Percentiles rank a stretch among this genome's conserved stretches.
phyloP scores from a whole-genome alignment of 2,888 invertebrate species.

The Philaethria dido region DNA sequence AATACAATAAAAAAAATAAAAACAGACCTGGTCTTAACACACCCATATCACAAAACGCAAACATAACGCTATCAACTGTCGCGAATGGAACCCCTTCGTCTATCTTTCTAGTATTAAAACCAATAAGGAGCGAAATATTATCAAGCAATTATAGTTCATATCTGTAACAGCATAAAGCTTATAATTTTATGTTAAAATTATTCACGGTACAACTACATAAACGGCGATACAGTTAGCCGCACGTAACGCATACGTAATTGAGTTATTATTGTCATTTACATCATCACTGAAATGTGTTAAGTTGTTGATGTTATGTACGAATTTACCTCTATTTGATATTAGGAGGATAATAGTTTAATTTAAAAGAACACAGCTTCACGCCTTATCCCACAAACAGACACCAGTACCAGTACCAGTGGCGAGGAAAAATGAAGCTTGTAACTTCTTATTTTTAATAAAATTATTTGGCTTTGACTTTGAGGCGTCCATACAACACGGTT shows the following conservation, averaged over 20 bases:
- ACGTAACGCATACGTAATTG: conserved; percentile 68
- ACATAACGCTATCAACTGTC: conserved; percentile 50
- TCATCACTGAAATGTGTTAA: conserved; percentile 47
- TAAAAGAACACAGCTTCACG: no score
- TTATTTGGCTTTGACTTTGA: no score
- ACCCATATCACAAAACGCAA: conserved; percentile 40
- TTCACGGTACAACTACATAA: conserved; percentile 50
- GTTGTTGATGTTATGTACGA: conserved; percentile 16
- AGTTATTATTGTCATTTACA: conserved; percentile 63
- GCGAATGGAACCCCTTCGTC: conserved; percentile 56
- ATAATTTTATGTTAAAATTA: conserved; percentile 1
- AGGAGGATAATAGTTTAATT: no score
- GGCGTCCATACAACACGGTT: no score
- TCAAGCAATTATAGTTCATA: conserved; percentile 9
- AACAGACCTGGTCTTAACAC: conserved; percentile 44
- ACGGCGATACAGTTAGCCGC: conserved; percentile 71
- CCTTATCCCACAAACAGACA: no score
- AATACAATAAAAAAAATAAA: conserved; percentile 3
- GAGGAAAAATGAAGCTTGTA: no score
- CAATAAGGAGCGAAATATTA: conserved; percentile 17
- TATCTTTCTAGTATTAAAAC: conserved; percentile 39
- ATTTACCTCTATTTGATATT: no score
- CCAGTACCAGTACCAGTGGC: no score
- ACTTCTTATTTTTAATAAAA: no score
- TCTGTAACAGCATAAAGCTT: not conserved